Conservation (phyloP, 1,140 invertebrate species). For the Chironomus striatipennis region DNA sequence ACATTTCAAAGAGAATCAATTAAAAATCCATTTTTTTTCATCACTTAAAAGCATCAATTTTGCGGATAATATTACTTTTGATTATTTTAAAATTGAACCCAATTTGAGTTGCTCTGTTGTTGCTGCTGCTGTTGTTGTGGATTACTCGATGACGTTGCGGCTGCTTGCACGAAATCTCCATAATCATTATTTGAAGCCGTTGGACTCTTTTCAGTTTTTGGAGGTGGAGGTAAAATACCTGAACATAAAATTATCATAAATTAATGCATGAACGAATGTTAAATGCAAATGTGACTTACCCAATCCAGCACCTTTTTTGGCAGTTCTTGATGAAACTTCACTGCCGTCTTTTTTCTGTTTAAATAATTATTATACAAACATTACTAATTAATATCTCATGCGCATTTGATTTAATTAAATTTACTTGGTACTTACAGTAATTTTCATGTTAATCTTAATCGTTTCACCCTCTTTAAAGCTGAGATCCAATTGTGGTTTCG, state of each 20-base stretch:
- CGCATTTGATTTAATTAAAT: no score
- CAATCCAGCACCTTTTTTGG: constrained; percentile 45
- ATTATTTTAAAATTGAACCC: constrained; percentile 58
- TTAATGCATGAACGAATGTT: constrained; percentile 27
- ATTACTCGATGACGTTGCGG: constrained; percentile 31
- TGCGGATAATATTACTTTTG: neutral
- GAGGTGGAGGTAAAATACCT: constrained; percentile 70
- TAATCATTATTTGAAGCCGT: constrained; percentile 59
- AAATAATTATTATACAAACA: constrained; percentile 25
- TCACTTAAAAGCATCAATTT: neutral
- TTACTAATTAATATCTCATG: constrained; percentile 19
- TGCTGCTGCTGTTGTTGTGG: constrained; percentile 40
- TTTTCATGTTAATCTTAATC: constrained; percentile 97
- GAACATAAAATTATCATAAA: constrained; percentile 41
- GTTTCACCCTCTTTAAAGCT: constrained; percentile 98
- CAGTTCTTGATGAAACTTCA: constrained; percentile 53
- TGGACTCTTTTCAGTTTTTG: constrained; percentile 62
- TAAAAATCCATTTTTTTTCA: neutral
- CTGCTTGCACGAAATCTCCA: constrained; percentile 70
- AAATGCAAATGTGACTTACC: constrained; percentile 26
- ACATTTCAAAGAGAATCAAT: neutral
- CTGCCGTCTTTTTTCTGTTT: constrained; percentile 79
- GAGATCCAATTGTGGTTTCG: constrained; percentile 82
- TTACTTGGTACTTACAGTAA: constrained; percentile 63
- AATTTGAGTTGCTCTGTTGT: constrained; percentile 50